Conservation (phyloP, 2,113 vertebrate species). For the Uropsilus gracilis region DNA sequence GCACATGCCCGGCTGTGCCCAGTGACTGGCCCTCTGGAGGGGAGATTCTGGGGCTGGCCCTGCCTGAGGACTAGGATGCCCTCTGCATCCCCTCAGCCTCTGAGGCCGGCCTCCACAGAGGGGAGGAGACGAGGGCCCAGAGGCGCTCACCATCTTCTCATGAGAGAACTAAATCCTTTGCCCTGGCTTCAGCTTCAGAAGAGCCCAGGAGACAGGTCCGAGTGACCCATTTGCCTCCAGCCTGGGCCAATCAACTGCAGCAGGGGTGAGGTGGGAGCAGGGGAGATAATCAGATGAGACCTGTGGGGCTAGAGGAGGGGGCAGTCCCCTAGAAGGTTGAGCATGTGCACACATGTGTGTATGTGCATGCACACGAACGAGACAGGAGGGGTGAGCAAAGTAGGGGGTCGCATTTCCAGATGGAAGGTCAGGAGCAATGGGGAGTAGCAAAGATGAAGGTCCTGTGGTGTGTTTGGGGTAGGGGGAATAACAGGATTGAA, state of each 20-base stretch:
- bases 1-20: neutral
- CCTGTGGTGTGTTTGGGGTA: neutral
- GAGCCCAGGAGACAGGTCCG: neutral
- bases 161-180: neutral
- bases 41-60: neutral
- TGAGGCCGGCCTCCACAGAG: neutral
- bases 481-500: no score
- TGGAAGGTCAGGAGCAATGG: neutral
- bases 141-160: neutral
- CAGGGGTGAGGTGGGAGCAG: neutral
- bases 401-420: neutral
- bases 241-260: no score
- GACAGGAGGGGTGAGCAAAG: no score
- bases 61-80: neutral
- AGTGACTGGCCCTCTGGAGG: neutral
- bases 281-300: no score
- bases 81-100: neutral
- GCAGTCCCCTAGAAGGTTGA: no score
- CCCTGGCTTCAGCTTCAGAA: neutral
- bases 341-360: neutral
- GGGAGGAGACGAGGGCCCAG: neutral
- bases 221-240: neutral
- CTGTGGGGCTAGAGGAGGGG: neutral
- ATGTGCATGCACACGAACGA: no score
- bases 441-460: neutral